Percentiles rank a stretch among this genome's conserved stretches.
Evolutionary conservation across 2,888 invertebrate species (phyloP).

Genomic region (Alloscopus bannaensis): DNA sequence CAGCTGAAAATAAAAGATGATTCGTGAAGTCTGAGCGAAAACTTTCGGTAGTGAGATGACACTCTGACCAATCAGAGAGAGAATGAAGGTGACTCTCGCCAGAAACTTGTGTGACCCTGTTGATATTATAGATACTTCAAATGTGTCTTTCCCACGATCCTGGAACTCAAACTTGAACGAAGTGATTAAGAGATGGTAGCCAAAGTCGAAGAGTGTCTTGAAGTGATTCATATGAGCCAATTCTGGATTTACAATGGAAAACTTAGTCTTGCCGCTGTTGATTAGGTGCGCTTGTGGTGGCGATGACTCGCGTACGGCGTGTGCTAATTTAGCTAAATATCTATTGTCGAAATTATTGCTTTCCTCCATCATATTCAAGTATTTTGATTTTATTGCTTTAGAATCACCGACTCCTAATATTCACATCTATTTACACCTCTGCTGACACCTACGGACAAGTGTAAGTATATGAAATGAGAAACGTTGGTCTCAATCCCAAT

Average conservation of each 20-base stretch:
- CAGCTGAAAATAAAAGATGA: conserved; percentile 14
- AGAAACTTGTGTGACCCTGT: background rate
- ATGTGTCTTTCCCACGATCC: background rate
- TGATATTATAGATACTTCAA: background rate
- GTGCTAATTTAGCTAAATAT: too few relatives aligned
- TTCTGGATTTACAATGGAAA: background rate
- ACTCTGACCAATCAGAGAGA: conserved; percentile 10
- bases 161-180: conserved; percentile 22
- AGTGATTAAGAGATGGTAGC: conserved; percentile 19
- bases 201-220: conserved; percentile 36
- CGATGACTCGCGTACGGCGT: too few relatives aligned
- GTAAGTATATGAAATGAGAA: too few relatives aligned
- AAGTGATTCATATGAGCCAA: conserved; percentile 11
- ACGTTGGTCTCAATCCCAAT: too few relatives aligned
- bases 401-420: too few relatives aligned
- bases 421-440: too few relatives aligned
- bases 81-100: background rate
- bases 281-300: background rate
- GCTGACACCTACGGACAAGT: too few relatives aligned
- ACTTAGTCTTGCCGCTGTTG: too few relatives aligned
- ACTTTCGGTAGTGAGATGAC: background rate
- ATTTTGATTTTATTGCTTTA: too few relatives aligned
- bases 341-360: too few relatives aligned
- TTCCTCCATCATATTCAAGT: too few relatives aligned
- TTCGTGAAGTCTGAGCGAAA: background rate